These are phyloP conservation scores for Hemiprocne comata DNA, from an alignment of 2,113 vertebrate species.

Conservation along the genomic window DNA sequence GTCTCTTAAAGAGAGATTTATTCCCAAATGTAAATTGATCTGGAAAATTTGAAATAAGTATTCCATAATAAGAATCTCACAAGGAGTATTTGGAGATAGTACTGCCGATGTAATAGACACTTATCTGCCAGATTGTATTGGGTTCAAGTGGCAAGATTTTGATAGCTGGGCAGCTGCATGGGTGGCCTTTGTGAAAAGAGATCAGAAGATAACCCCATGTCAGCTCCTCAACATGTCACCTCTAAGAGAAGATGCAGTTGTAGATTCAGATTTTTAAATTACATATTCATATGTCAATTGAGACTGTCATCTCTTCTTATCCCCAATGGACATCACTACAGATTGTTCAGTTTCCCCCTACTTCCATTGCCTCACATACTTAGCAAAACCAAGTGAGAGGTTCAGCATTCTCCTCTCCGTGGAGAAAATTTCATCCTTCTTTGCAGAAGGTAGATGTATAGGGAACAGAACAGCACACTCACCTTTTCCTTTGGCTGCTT, in stretches of 20 bases:
- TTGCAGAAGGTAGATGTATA: neutral
- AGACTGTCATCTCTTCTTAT: neutral
- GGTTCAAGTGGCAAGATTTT: neutral
- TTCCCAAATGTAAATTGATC: neutral
- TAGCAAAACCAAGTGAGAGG: neutral
- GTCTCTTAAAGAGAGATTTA: neutral
- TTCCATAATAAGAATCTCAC: neutral
- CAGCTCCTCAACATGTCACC: neutral
- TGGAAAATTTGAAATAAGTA: neutral
- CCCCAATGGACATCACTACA: neutral
- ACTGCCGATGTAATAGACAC: neutral
- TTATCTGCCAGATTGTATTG: neutral
- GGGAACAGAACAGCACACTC: neutral
- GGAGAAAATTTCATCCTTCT: neutral
- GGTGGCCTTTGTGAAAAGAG: neutral
- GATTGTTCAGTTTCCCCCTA: neutral
- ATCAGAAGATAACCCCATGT: neutral
- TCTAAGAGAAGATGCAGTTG: neutral
- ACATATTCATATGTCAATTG: neutral
- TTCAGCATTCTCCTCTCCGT: neutral
- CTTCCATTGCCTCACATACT: neutral
- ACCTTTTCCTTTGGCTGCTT: conserved; percentile 11
- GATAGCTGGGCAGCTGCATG: neutral
- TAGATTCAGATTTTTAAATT: neutral
- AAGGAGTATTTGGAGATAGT: neutral